These are phyloP conservation scores for Pristionchus entomophagus DNA, from an alignment of 2,888 invertebrate genomes.

Conservation along the genomic window DNA sequence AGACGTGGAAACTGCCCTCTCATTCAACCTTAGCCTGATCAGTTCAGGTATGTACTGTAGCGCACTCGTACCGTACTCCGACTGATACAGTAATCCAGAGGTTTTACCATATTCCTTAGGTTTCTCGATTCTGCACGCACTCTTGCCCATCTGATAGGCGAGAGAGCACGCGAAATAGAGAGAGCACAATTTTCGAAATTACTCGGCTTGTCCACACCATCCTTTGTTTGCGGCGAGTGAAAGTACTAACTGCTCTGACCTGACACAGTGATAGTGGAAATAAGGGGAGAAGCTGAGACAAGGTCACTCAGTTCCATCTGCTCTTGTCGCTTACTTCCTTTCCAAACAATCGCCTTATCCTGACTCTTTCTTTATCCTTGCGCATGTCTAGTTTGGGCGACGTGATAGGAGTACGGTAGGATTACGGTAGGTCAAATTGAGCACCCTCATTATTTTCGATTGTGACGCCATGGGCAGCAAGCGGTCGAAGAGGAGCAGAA, in stretches of 20 bases:
- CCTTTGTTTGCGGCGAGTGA: constrained; percentile 15
- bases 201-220: background rate
- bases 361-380: background rate
- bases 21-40: constrained; percentile 21
- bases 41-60: background rate
- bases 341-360: background rate
- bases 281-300: background rate
- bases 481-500: constrained; percentile 23
- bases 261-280: constrained; percentile 23
- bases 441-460: background rate
- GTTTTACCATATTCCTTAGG: no score
- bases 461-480: constrained; percentile 41
- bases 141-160: no score
- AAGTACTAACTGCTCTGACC: constrained; percentile 33
- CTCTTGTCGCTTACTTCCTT: background rate
- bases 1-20: constrained; percentile 3
- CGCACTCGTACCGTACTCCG: background rate
- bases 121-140: no score
- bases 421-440: constrained; percentile 17
- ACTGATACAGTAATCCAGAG: background rate
- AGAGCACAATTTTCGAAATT: no score
- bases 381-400: background rate
- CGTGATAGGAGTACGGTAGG: background rate
- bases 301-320: constrained; percentile 19
- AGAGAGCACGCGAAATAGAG: no score